Percentiles rank a stretch among this genome's conserved stretches.
Evolutionary conservation across 2,113 vertebrate genomes (phyloP).

Genomic region (Brevimyrus niger): DNA sequence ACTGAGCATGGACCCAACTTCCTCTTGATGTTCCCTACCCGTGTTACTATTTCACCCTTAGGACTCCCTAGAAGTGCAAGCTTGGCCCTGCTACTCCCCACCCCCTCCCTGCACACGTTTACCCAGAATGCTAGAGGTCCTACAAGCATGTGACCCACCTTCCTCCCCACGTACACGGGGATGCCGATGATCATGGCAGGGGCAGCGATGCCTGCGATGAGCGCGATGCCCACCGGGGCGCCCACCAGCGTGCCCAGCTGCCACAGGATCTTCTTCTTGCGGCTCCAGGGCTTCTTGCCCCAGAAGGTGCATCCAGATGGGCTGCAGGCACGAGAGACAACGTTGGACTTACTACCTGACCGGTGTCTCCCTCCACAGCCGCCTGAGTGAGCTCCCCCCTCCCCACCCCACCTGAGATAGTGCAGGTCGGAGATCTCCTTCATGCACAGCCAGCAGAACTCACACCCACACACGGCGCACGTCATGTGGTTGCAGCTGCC

Average conservation of each 20-base stretch:
- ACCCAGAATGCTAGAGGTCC: background rate
- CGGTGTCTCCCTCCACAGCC: background rate
- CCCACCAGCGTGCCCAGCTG: conserved; percentile 93
- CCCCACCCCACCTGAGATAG: conserved; percentile 91
- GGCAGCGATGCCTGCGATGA: conserved; percentile 96
- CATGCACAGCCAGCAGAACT: conserved; percentile 99
- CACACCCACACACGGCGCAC: conserved; percentile 94
- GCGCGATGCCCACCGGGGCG: conserved; percentile 91
- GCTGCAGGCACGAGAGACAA: conserved; percentile 47
- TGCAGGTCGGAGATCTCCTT: conserved; percentile 99
- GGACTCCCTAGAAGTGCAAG: background rate
- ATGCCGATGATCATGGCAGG: conserved; percentile 98
- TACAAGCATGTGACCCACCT: conserved; percentile 60
- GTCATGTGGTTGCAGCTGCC: conserved; percentile 99
- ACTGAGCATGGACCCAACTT: background rate
- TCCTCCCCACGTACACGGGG: conserved; percentile 92
- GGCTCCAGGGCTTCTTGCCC: conserved; percentile 98
- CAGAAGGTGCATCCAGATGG: conserved; percentile 98
- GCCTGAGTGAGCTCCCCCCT: background rate
- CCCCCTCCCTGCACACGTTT: background rate
- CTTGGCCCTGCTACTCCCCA: background rate
- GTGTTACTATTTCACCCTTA: background rate
- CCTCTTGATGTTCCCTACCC: background rate
- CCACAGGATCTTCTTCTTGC: conserved; percentile 98
- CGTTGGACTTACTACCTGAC: background rate